A percentile compares a stretch with the other conserved stretches of the same genome.
phyloP scores from a whole-genome alignment of 2,797 vertebrate species.

The Silurus lanzhouensis region DNA sequence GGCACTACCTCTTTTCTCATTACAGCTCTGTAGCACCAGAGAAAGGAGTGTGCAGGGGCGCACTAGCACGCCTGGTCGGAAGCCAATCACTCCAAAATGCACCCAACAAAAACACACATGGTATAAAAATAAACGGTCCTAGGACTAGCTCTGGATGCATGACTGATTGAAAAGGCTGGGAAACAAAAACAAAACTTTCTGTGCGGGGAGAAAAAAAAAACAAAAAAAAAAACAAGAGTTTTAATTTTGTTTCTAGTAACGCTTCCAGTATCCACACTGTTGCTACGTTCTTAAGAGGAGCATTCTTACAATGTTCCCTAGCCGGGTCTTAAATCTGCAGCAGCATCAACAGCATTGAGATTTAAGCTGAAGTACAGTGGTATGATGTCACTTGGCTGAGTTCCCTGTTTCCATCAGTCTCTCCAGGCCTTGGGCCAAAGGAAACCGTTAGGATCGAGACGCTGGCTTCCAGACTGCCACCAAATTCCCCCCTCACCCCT shows the following conservation, averaged over 20 bases:
- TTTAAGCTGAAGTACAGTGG: constrained; percentile 64
- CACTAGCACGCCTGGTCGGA: constrained; percentile 51
- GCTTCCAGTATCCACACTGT: constrained; percentile 22
- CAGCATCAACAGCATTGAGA: constrained; percentile 60
- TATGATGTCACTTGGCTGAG: constrained; percentile 79
- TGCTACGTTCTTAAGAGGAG: constrained; percentile 26
- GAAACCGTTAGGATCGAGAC: constrained; percentile 70
- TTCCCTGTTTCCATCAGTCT: constrained; percentile 78
- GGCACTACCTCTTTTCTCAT: constrained; percentile 57
- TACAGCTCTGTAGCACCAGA: constrained; percentile 66
- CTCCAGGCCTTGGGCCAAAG: constrained; percentile 67
- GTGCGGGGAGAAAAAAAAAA: background rate
- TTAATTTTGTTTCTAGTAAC: constrained; percentile 23
- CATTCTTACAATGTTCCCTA: constrained; percentile 34
- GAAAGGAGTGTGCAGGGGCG: constrained; percentile 52
- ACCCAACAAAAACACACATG: constrained; percentile 77
- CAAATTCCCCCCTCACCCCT: constrained; percentile 49
- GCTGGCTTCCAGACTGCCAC: constrained; percentile 56
- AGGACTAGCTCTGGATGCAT: constrained; percentile 22
- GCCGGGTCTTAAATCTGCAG: constrained; percentile 23
- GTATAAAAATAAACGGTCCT: constrained; percentile 71
- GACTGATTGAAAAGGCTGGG: background rate
- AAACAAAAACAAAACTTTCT: constrained; percentile 16
- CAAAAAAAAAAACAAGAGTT: background rate
- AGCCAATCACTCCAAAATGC: constrained; percentile 62